Conservation (phyloP, 2,888 invertebrate species). For the Drosophila bunnanda region DNA sequence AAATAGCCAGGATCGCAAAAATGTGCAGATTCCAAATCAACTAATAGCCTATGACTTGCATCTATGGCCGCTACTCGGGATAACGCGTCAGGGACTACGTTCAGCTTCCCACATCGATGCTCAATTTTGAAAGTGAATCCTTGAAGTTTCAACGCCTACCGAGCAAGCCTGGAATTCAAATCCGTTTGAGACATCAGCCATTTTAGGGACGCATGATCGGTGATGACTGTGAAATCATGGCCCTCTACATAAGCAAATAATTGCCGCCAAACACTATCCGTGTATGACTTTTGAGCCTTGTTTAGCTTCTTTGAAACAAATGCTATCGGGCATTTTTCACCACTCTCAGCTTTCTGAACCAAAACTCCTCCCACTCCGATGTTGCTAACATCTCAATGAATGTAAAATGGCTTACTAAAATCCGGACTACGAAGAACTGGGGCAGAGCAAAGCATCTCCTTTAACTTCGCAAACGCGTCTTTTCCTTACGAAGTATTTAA, state of each 20-base stretch:
- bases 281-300: neutral
- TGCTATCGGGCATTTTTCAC: no score
- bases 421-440: conserved; percentile 1
- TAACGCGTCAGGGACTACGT: neutral
- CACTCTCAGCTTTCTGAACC: no score
- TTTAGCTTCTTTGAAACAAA: neutral
- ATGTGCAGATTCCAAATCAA: neutral
- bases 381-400: neutral
- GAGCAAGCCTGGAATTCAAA: neutral
- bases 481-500: no score
- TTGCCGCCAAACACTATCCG: neutral
- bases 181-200: neutral
- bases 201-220: neutral
- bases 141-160: neutral
- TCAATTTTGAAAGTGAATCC: neutral
- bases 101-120: neutral
- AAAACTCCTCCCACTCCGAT: neutral
- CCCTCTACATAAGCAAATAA: neutral
- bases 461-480: neutral
- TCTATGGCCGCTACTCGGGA: neutral
- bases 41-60: neutral
- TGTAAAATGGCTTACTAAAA: neutral
- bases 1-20: neutral
- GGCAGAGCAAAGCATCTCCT: neutral
- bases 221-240: neutral